A percentile compares a stretch with the other conserved stretches of the same genome.
phyloP scores from a whole-genome alignment of 2,797 vertebrate species.

The Spatula clypeata region DNA sequence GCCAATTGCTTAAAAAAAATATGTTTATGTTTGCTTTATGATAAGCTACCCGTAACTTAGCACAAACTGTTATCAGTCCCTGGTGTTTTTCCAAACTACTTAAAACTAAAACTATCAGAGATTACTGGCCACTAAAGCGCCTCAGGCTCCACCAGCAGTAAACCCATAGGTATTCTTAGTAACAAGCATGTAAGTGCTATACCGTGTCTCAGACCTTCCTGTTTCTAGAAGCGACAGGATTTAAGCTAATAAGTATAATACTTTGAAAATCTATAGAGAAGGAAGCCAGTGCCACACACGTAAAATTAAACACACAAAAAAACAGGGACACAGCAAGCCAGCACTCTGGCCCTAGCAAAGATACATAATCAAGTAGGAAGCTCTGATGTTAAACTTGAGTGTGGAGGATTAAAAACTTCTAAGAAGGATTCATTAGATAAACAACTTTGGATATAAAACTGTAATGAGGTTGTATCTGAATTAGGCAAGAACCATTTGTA shows the following conservation, averaged over 20 bases:
- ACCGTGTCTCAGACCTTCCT: background rate
- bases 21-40: background rate
- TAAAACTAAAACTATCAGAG: slow-evolving; percentile 35
- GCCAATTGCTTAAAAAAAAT: background rate
- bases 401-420: background rate
- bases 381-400: background rate
- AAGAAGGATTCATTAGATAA: background rate
- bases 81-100: slow-evolving; percentile 17
- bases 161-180: slow-evolving; percentile 19
- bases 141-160: slow-evolving; percentile 18
- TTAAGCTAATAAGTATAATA: background rate
- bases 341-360: background rate
- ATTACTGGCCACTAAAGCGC: slow-evolving; percentile 17
- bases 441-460: background rate
- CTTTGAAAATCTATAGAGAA: background rate
- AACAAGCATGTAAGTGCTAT: background rate
- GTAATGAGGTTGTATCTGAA: background rate
- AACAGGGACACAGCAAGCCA: background rate
- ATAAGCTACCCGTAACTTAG: background rate
- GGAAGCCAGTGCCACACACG: background rate
- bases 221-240: background rate
- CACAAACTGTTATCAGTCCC: background rate
- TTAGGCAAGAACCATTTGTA: background rate
- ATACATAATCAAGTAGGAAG: background rate
- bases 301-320: background rate